These are phyloP conservation scores for Alcis repandata DNA, from an alignment of 2,888 invertebrate species.

Conservation along the genomic window DNA sequence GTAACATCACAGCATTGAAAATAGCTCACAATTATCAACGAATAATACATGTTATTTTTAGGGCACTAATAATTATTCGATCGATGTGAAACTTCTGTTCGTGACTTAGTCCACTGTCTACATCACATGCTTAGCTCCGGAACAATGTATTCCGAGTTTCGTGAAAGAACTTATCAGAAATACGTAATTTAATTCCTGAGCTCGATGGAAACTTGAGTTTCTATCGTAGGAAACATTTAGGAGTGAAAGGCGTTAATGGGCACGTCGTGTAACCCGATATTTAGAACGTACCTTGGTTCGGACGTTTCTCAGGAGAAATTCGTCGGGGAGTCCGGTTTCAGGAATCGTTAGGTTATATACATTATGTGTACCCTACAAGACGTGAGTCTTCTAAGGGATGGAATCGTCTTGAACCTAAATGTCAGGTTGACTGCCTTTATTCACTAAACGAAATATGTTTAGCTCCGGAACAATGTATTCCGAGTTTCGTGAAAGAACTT, in stretches of 20 bases:
- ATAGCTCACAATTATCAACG: neutral
- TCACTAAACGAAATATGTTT: slow-evolving; percentile 10
- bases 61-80: neutral
- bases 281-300: slow-evolving; percentile 54
- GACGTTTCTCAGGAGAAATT: slow-evolving; percentile 46
- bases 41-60: slow-evolving; percentile 7
- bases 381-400: neutral
- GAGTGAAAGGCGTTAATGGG: slow-evolving; percentile 64
- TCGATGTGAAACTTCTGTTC: slow-evolving; percentile 2
- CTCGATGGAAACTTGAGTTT: slow-evolving; percentile 45
- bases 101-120: slow-evolving; percentile 18
- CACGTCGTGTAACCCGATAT: slow-evolving; percentile 67
- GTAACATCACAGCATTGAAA: neutral
- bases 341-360: slow-evolving; percentile 27
- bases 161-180: slow-evolving; percentile 41
- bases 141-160: slow-evolving; percentile 29
- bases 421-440: neutral
- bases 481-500: slow-evolving; percentile 35
- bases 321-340: slow-evolving; percentile 28
- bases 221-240: slow-evolving; percentile 52
- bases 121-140: slow-evolving; percentile 17
- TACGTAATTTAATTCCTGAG: slow-evolving; percentile 47
- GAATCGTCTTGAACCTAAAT: neutral
- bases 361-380: neutral
- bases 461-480: slow-evolving; percentile 24